A percentile compares a stretch with the other conserved stretches of the same genome.
Evolutionary conservation across 2,113 vertebrate species (phyloP).

Genomic region (Paradisaea rubra): DNA sequence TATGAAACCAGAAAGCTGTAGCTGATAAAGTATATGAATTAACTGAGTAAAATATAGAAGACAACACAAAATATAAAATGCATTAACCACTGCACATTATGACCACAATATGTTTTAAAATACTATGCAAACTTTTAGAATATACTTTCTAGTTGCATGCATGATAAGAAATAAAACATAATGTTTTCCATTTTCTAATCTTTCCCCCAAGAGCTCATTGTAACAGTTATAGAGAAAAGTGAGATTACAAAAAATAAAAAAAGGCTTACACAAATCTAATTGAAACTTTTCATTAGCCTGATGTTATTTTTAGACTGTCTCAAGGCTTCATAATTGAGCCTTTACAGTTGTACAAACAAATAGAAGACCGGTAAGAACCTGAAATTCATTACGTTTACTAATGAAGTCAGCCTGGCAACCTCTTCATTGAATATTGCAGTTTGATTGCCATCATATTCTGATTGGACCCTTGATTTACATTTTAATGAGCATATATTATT

Average conservation of each 20-base stretch:
- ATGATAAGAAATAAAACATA: background rate
- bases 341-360: slow-evolving; percentile 70
- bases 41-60: background rate
- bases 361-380: slow-evolving; percentile 63
- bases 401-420: slow-evolving; percentile 67
- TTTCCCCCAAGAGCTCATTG: slow-evolving; percentile 5
- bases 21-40: background rate
- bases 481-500: slow-evolving; percentile 66
- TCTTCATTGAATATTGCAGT: slow-evolving; percentile 70
- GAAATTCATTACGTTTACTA: slow-evolving; percentile 71
- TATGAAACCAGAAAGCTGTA: background rate
- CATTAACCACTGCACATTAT: background rate
- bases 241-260: background rate
- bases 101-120: background rate
- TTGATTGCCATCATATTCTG: slow-evolving; percentile 72
- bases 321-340: slow-evolving; percentile 62
- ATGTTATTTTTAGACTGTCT: slow-evolving; percentile 67
- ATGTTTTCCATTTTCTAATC: background rate
- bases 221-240: slow-evolving; percentile 24
- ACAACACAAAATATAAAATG: background rate
- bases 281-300: slow-evolving; percentile 68
- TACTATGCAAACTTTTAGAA: background rate
- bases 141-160: background rate
- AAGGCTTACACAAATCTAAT: slow-evolving; percentile 38
- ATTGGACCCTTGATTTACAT: slow-evolving; percentile 73